Base-by-base conservation (phyloP, 2,797 vertebrate species). In the Pteronotus mesoamericanus region DNA sequence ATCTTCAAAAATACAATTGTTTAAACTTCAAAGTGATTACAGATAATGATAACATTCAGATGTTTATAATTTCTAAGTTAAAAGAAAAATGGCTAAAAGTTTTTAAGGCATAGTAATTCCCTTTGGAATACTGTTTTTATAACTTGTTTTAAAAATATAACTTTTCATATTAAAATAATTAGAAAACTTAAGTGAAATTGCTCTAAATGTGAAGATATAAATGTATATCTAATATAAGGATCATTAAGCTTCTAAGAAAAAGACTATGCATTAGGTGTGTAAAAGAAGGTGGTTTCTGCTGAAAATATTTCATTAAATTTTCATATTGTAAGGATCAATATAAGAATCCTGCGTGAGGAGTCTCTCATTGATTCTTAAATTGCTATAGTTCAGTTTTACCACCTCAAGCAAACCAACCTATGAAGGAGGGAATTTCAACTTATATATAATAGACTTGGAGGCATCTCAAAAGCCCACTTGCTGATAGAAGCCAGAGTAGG, bases 91-190 rank as follows among this genome's bases (percentile, higher is more conserved):
- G 42, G n/a, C 22, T 80, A 80, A 48, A 80, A 22, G n/a, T 51
- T 89, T 89, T 93, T 55, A 86, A 90, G 29, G 66, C 26, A 80
- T 26, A 93, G 21, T 93, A 93, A 61, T 82, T 82, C 21, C 42
- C 86, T 46, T 90, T 80, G 19, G 18, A 95, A 51, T 51, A 86
- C 1, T 42, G 8, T 57, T 82, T 85, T 74, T 51, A 42, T 72
- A 69, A 68, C 14, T 82, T 90, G 11, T 71, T 85, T 90, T 59
- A 87, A 75, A 94, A 69, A 72, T 42, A 39, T 14, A 84, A 57
- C 14, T 19, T 37, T 32, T 74, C 10, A 93, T 85, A 72, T 89
- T 57, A 69, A 93, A 74, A 75, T 46, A 61, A 18, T 71, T 51
- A 55, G 48, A 82, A 87, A 82, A 59, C 83, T 44, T 78, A 92